These are phyloP conservation scores for Myiozetetes cayanensis DNA, from an alignment of 2,113 vertebrate genomes.

Conservation along the genomic window DNA sequence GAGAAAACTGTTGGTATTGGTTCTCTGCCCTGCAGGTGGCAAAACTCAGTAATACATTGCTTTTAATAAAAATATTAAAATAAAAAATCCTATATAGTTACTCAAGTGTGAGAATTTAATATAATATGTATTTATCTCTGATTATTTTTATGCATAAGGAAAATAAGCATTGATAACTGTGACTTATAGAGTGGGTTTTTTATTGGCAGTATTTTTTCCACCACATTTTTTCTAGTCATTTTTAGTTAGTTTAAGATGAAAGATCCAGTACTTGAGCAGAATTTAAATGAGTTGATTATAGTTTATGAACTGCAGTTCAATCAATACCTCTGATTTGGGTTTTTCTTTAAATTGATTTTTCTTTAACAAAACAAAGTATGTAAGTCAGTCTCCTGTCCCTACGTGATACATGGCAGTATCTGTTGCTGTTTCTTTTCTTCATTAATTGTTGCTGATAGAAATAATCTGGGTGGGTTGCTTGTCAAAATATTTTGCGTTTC, in stretches of 20 bases:
- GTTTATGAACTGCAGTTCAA: not conserved
- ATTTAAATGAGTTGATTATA: not conserved
- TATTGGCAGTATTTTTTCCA: not conserved
- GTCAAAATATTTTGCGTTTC: not conserved
- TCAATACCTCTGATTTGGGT: not conserved
- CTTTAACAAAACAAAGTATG: not conserved
- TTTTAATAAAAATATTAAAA: not conserved
- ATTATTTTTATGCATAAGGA: not conserved
- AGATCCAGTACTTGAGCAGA: not conserved
- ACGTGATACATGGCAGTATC: not conserved
- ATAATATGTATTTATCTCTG: not conserved
- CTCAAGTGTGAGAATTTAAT: not conserved
- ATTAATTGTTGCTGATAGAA: not conserved
- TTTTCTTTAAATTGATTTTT: not conserved
- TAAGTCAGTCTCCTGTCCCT: not conserved
- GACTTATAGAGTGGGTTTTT: not conserved
- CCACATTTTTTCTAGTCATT: not conserved
- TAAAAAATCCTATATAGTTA: not conserved
- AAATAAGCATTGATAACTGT: not conserved
- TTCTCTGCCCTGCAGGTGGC: not conserved
- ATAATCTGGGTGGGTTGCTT: not conserved
- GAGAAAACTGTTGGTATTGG: not conserved
- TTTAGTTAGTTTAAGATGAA: not conserved
- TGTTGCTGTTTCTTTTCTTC: not conserved
- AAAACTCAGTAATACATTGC: not conserved